Evolutionary conservation across 2,888 invertebrate species (phyloP).

Genomic region (Suillia variegata): DNA sequence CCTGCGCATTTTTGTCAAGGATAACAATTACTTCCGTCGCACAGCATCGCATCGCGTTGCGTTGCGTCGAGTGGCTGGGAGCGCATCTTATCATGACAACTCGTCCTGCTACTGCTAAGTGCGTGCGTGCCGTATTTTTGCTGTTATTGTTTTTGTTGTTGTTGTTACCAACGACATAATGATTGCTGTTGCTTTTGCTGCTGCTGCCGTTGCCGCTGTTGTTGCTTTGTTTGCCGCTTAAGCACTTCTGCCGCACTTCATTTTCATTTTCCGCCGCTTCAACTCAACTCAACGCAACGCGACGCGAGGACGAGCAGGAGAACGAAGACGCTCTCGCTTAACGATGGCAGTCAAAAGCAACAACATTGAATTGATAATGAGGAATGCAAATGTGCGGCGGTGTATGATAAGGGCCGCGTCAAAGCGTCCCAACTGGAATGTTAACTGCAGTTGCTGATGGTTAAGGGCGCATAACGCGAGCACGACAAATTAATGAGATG

Average conservation of each 20-base stretch:
- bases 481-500: too few species aligned
- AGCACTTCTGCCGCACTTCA: slow-evolving; percentile 1
- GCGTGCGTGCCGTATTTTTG: too few species aligned
- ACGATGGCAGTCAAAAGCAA: too few species aligned
- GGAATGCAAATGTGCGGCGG: not conserved
- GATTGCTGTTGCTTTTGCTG: not conserved
- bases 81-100: not conserved
- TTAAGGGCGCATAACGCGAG: too few species aligned
- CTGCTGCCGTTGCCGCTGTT: not conserved
- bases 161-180: not conserved
- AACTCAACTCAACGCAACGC: not conserved
- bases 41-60: too few species aligned
- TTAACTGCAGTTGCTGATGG: too few species aligned
- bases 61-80: slow-evolving; percentile 12
- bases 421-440: not conserved
- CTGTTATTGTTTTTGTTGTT: not conserved
- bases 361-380: not conserved
- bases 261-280: not conserved
- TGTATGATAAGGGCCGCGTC: not conserved
- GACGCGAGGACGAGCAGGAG: too few species aligned
- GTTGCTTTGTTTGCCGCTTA: not conserved
- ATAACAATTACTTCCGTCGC: slow-evolving; percentile 52
- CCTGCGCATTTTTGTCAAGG: slow-evolving; percentile 48
- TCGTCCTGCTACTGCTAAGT: not conserved
- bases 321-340: too few species aligned